Conservation (phyloP, 92 coral and sea anemone species). For the Umimayanthus chanpuru region DNA sequence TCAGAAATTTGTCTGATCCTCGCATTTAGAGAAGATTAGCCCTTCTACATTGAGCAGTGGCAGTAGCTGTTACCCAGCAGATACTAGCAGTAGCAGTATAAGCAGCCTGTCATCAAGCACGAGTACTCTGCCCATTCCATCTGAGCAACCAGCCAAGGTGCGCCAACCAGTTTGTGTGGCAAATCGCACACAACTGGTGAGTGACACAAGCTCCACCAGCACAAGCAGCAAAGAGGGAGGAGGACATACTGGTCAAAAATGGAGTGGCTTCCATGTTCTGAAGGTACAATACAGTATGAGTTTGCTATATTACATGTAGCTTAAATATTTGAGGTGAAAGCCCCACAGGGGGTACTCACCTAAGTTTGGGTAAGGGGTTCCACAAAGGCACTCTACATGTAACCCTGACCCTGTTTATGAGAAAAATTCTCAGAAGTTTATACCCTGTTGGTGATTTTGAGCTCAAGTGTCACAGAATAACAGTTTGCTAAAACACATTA, state of each 20-base stretch:
- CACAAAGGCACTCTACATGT: no score
- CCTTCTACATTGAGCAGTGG: constrained; percentile 13
- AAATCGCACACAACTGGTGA: constrained; percentile 53
- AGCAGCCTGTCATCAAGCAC: constrained; percentile 60
- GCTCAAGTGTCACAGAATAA: no score
- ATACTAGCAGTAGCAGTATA: constrained; percentile 49
- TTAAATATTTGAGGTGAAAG: no score
- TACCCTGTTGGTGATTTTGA: no score
- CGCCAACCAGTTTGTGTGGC: constrained; percentile 38
- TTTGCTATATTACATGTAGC: no score
- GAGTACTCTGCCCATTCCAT: constrained; percentile 47
- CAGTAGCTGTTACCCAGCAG: constrained; percentile 65
- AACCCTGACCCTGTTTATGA: no score
- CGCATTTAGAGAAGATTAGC: background rate
- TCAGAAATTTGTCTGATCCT: background rate
- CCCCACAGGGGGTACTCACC: no score
- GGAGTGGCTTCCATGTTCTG: background rate
- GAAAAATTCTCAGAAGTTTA: no score
- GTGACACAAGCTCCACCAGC: constrained; percentile 70
- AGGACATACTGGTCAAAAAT: background rate
- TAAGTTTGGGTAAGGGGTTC: no score
- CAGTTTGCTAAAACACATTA: no score
- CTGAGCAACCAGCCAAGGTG: constrained; percentile 42
- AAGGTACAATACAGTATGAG: background rate
- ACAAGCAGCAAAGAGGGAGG: constrained; percentile 56